phyloP scores from a whole-genome alignment of 2,113 vertebrate genomes.

The Raphicerus campestris region DNA sequence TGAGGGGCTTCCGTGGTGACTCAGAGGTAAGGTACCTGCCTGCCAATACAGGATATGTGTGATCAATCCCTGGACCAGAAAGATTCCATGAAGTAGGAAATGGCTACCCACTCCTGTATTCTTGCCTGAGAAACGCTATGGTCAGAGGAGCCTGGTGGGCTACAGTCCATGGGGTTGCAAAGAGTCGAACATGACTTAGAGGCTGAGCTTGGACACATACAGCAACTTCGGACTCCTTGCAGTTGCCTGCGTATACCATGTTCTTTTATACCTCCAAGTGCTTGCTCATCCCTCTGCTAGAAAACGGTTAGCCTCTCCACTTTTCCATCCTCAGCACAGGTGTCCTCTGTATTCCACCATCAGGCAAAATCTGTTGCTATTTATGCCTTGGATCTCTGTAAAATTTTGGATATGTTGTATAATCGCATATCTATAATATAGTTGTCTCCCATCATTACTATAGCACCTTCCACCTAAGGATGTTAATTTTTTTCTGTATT shows the following conservation, averaged over 20 bases:
- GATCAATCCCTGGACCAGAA: background rate
- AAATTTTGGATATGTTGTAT: background rate
- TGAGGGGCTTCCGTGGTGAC: background rate
- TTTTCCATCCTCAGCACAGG: background rate
- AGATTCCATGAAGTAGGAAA: background rate
- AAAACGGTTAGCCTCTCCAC: background rate
- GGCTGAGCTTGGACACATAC: background rate
- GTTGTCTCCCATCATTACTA: background rate
- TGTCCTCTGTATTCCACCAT: background rate
- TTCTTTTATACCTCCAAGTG: background rate
- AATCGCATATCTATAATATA: background rate
- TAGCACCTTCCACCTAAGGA: background rate
- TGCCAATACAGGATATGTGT: background rate
- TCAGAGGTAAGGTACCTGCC: background rate
- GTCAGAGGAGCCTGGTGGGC: background rate
- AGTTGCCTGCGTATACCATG: background rate
- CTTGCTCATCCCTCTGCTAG: background rate
- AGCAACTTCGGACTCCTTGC: background rate
- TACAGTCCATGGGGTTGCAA: background rate
- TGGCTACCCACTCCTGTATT: background rate
- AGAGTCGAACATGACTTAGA: background rate
- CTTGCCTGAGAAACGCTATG: background rate
- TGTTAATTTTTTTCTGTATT: background rate
- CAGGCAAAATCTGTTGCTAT: background rate
- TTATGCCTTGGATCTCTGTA: background rate